These are phyloP conservation scores for Mythimna loreyi DNA, from an alignment of 2,888 invertebrate genomes.

Conservation along the genomic window DNA sequence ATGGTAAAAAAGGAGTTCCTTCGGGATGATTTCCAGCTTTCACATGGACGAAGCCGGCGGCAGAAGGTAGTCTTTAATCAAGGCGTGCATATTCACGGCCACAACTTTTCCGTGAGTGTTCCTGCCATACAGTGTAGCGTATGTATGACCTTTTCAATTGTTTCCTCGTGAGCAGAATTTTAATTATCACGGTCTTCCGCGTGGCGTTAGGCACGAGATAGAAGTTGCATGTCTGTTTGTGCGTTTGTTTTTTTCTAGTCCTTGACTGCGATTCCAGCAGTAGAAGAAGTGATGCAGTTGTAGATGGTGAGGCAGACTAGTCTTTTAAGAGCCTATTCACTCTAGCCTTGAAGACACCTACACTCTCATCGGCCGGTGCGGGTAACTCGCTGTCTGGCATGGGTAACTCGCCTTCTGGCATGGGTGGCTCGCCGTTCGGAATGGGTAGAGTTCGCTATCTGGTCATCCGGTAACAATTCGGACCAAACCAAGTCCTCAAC, in stretches of 20 bases:
- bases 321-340: no score
- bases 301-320: no score
- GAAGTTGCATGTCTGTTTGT: conserved; percentile 38
- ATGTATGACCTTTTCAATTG: conserved; percentile 71
- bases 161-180: conserved; percentile 81
- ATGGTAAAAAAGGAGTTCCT: not conserved
- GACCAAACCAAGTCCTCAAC: no score
- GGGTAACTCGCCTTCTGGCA: no score
- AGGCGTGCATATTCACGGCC: conserved; percentile 52
- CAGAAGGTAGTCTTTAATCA: conserved; percentile 10
- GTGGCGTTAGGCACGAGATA: conserved; percentile 52
- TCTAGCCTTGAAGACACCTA: no score
- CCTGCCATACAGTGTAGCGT: conserved; percentile 25
- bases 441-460: no score
- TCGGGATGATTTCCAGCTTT: not conserved
- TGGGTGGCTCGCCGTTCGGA: no score
- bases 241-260: conserved; percentile 1
- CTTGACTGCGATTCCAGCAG: no score
- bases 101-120: conserved; percentile 21
- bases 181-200: conserved; percentile 75
- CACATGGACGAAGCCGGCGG: not conserved
- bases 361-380: no score
- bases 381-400: no score
- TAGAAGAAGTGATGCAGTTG: no score
- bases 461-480: no score